Conservation (phyloP, 2,113 vertebrate species). For the Forbesichthys agassizii region DNA sequence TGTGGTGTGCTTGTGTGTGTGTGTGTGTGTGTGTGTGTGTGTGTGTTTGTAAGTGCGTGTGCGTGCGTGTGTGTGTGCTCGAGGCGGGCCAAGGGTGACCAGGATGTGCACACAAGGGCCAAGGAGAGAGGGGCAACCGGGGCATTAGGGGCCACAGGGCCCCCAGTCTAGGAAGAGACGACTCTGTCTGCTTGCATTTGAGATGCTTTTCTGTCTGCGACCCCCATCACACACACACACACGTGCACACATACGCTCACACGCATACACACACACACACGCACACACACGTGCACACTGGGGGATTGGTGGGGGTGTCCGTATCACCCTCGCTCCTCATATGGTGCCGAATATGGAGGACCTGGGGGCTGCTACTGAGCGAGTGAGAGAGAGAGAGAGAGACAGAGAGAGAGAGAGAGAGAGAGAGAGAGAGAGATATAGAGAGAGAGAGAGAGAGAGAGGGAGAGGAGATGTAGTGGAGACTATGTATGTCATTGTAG, state of each 20-base stretch:
- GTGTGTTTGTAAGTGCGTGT: constrained; percentile 1
- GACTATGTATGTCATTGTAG: constrained; percentile 23
- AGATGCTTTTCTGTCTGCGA: constrained; percentile 54
- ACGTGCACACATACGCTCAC: no score
- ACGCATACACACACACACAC: no score
- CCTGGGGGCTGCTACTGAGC: no score
- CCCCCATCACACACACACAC: no score
- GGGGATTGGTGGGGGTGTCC: constrained; percentile 34
- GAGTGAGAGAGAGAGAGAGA: background rate
- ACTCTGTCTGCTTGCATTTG: constrained; percentile 66
- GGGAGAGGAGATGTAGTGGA: constrained; percentile 2
- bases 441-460: no score
- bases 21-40: constrained; percentile 31
- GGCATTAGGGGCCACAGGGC: constrained; percentile 45
- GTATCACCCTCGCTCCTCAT: constrained; percentile 69
- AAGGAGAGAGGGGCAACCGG: constrained; percentile 53
- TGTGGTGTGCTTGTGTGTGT: constrained; percentile 28
- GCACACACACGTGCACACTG: no score
- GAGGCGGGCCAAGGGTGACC: constrained; percentile 43
- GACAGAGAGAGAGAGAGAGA: background rate
- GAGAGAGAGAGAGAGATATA: no score
- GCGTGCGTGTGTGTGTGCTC: constrained; percentile 1
- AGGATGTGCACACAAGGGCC: constrained; percentile 43
- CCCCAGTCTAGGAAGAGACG: constrained; percentile 41
- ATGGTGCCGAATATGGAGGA: constrained; percentile 38